These are phyloP conservation scores for Cyprinodon variegatus DNA, from an alignment of 2,113 vertebrate species.

Conservation along the genomic window DNA sequence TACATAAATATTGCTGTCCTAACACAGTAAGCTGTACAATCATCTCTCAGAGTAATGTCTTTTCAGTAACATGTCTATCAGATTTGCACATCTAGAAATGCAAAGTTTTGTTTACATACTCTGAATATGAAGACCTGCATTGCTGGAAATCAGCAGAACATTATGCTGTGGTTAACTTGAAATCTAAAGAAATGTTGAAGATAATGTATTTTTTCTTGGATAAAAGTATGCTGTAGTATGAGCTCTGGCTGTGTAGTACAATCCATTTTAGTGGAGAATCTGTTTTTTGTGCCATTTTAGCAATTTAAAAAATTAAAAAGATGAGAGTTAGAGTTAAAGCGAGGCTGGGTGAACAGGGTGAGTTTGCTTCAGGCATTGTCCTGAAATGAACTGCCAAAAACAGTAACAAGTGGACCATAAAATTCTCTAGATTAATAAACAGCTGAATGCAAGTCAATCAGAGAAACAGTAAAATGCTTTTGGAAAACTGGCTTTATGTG, in stretches of 20 bases:
- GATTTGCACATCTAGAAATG: no score
- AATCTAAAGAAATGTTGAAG: no score
- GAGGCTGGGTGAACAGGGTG: not conserved
- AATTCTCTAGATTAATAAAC: not conserved
- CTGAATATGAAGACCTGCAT: not conserved
- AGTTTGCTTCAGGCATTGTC: not conserved
- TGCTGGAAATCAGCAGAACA: not conserved
- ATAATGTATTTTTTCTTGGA: no score
- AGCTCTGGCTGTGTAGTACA: no score
- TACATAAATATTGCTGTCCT: not conserved
- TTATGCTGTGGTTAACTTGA: not conserved
- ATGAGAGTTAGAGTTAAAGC: not conserved
- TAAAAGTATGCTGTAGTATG: no score
- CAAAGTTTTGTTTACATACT: not conserved
- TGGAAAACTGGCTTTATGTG: conserved; percentile 26
- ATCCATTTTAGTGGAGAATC: no score
- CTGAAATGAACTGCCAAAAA: not conserved
- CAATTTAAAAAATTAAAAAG: not conserved
- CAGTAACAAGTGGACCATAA: not conserved
- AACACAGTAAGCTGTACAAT: no score
- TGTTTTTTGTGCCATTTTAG: not conserved
- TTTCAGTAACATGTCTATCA: no score
- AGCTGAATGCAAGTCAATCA: conserved; percentile 5
- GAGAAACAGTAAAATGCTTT: conserved; percentile 26
- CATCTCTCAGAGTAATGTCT: no score